These are phyloP conservation scores for Hermatobates lingyangjiaoensis DNA, from an alignment of 1,140 invertebrate genomes.

Conservation along the genomic window DNA sequence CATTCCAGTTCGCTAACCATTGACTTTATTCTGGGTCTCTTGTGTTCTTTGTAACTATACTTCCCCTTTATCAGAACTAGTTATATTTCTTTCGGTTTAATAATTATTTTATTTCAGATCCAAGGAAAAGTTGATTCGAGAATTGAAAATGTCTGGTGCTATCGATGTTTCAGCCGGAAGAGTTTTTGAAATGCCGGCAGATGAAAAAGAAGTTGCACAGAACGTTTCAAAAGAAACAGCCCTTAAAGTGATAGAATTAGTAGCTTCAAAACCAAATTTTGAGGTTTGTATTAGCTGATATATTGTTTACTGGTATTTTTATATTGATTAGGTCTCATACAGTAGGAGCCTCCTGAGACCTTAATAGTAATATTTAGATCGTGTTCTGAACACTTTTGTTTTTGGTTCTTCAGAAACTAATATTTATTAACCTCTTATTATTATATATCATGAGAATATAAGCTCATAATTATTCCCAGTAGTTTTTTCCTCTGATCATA, in stretches of 20 bases:
- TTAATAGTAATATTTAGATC: neutral
- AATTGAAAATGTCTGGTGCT: constrained; percentile 42
- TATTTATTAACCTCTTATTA: no score
- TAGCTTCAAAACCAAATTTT: constrained; percentile 37
- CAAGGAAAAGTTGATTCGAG: constrained; percentile 23
- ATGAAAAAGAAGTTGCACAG: constrained; percentile 9
- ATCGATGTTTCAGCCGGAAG: constrained; percentile 27
- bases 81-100: no score
- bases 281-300: constrained; percentile 23
- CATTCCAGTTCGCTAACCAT: no score
- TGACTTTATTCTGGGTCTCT: no score
- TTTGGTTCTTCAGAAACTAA: no score
- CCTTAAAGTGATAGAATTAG: constrained; percentile 11
- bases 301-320: neutral
- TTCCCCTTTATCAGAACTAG: no score
- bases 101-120: constrained; percentile 21
- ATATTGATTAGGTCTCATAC: neutral
- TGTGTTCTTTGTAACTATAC: no score
- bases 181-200: constrained; percentile 13
- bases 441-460: no score
- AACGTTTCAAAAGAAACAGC: constrained; percentile 10
- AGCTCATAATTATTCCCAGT: no score
- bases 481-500: no score
- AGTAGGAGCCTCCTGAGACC: neutral
- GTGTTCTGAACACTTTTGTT: no score